Evolutionary conservation across 2,113 vertebrate genomes (phyloP).

Genomic region (Gadus macrocephalus): DNA sequence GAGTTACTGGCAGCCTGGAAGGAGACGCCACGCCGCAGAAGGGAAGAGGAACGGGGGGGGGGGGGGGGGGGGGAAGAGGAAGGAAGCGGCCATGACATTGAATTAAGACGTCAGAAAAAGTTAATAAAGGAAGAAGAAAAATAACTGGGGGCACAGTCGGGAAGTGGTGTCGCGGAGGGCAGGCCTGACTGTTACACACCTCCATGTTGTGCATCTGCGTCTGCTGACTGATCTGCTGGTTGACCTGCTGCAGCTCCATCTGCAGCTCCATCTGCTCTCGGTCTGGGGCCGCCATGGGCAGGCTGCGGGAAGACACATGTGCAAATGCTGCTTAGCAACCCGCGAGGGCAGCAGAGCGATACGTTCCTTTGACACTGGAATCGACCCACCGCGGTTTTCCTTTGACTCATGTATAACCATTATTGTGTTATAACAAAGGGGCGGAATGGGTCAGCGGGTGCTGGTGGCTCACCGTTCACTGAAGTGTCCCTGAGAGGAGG

Average conservation of each 20-base stretch:
- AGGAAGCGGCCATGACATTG: neutral
- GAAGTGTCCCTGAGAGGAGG: constrained; percentile 91
- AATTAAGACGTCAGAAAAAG: neutral
- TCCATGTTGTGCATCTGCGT: constrained; percentile 88
- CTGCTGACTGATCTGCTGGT: constrained; percentile 97
- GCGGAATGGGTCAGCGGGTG: no score
- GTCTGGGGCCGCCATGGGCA: constrained; percentile 78
- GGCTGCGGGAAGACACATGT: constrained; percentile 46
- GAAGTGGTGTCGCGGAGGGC: no score
- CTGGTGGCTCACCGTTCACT: constrained; percentile 79
- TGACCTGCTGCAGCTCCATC: constrained; percentile 93
- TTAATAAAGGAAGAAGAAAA: no score
- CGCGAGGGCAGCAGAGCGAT: neutral
- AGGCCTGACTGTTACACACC: constrained; percentile 60
- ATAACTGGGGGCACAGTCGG: no score
- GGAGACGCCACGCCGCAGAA: constrained; percentile 15
- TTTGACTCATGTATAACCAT: no score
- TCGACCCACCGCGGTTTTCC: no score
- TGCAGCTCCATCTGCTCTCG: constrained; percentile 75
- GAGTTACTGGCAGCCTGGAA: constrained; percentile 86
- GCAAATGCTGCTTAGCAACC: neutral
- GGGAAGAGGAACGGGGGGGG: neutral
- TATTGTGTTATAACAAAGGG: no score
- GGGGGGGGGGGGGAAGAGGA: neutral
- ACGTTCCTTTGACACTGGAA: no score